Evolutionary conservation across 30 jellyfish, hydroid and myxozoan species (phyloP).

Genomic region (Hydractinia echinata): DNA sequence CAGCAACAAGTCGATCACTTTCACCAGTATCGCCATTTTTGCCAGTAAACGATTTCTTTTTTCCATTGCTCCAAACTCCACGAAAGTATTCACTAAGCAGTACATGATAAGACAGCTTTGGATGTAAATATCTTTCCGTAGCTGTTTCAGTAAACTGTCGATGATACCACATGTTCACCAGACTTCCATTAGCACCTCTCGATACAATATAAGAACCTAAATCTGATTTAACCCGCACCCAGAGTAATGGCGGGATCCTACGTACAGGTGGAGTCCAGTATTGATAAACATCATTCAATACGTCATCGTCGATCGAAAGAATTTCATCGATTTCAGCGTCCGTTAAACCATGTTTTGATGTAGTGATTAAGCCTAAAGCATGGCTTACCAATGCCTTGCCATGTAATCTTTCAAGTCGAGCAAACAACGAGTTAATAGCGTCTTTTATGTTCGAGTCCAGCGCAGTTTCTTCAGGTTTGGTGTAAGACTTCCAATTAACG

Average conservation of each 20-base stretch:
- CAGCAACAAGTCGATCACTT: constrained; percentile 62
- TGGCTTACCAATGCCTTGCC: constrained; percentile 62
- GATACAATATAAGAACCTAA: constrained; percentile 78
- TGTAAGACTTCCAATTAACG: constrained; percentile 64
- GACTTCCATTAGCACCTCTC: constrained; percentile 65
- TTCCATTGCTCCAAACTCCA: constrained; percentile 73
- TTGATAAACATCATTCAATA: constrained; percentile 79
- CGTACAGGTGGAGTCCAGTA: constrained; percentile 95
- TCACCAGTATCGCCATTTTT: constrained; percentile 52
- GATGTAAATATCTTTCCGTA: constrained; percentile 50
- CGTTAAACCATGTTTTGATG: constrained; percentile 67
- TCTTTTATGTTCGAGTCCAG: constrained; percentile 51
- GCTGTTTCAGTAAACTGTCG: constrained; percentile 85
- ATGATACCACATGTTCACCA: constrained; percentile 79
- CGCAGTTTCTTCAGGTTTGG: constrained; percentile 31
- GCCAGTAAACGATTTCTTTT: constrained; percentile 49
- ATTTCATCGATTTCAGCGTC: constrained; percentile 84
- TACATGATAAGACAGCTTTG: constrained; percentile 31
- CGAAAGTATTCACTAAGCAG: constrained; percentile 54
- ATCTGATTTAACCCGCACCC: constrained; percentile 74
- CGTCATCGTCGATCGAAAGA: constrained; percentile 80
- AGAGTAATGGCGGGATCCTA: constrained; percentile 72
- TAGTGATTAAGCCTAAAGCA: constrained; percentile 73
- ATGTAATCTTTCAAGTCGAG: constrained; percentile 69
- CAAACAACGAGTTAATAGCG: constrained; percentile 56